A percentile compares a stretch with the other conserved stretches of the same genome.
These are phyloP conservation scores for Poecilia velifera DNA, from an alignment of 2,797 vertebrate genomes.

Conservation along the genomic window DNA sequence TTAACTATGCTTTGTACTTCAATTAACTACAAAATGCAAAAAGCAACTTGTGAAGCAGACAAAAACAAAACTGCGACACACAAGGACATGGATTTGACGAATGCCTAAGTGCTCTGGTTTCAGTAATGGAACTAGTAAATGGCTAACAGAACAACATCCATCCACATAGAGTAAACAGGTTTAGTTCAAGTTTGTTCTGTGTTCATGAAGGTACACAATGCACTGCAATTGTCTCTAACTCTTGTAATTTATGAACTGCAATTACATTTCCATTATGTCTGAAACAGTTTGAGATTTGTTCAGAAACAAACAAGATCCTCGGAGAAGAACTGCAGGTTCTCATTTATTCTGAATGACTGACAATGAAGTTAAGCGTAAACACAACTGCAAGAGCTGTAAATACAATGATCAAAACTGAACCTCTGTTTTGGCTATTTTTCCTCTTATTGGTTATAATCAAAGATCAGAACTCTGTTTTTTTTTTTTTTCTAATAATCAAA, in stretches of 20 bases:
- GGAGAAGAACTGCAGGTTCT: constrained; percentile 1
- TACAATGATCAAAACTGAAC: neutral
- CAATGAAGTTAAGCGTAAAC: constrained; percentile 2
- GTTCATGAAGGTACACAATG: neutral
- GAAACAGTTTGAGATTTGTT: constrained; percentile 4
- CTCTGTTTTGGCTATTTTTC: neutral
- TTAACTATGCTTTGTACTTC: neutral
- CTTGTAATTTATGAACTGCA: neutral
- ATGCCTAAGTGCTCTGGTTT: neutral
- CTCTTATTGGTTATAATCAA: neutral
- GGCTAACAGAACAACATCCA: constrained; percentile 10
- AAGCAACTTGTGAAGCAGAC: neutral
- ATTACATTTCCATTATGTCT: constrained; percentile 1
- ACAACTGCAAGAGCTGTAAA: constrained; percentile 2
- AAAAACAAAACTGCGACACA: neutral
- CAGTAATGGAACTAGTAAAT: constrained; percentile 2
- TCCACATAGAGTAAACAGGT: constrained; percentile 13
- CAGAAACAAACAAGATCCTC: constrained; percentile 15
- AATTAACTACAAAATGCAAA: neutral
- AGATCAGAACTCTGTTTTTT: neutral
- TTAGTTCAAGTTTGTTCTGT: constrained; percentile 20
- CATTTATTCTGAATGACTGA: neutral
- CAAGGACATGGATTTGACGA: neutral
- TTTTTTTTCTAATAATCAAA: neutral
- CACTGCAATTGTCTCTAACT: neutral